These are phyloP conservation scores for Hiodon tergisus DNA, from an alignment of 2,113 vertebrate genomes.

Conservation along the genomic window DNA sequence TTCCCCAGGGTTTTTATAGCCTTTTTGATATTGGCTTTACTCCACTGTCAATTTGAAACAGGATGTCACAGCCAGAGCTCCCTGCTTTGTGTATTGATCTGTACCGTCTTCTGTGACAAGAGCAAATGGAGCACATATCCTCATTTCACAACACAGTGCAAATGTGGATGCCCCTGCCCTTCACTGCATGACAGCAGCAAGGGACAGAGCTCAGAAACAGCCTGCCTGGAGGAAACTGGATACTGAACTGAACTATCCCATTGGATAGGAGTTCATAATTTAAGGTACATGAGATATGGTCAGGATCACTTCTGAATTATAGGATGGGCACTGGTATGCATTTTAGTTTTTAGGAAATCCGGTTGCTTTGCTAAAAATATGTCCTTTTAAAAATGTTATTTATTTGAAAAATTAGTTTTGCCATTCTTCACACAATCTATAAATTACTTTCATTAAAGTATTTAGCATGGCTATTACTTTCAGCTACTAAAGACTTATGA, in stretches of 20 bases:
- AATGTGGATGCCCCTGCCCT: background rate
- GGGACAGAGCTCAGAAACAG: background rate
- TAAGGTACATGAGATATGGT: background rate
- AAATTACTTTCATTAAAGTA: background rate
- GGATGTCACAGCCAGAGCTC: too few species aligned
- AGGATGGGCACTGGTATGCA: background rate
- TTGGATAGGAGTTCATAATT: too few species aligned
- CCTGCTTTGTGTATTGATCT: background rate
- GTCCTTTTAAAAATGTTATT: background rate
- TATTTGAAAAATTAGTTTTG: background rate
- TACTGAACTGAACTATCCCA: too few species aligned
- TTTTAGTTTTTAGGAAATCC: background rate
- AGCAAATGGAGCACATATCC: background rate
- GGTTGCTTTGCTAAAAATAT: background rate
- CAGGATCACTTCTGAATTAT: background rate
- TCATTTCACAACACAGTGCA: background rate
- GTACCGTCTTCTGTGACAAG: background rate
- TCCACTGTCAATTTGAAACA: background rate
- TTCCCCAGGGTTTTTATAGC: too few species aligned
- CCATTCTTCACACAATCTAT: background rate
- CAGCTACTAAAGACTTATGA: too few species aligned
- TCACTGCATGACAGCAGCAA: background rate
- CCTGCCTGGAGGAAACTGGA: background rate
- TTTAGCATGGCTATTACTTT: background rate
- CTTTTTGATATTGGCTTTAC: too few species aligned